Base-by-base conservation (phyloP, 2,888 invertebrate species). In the Acanthosepion pharaonis region DNA sequence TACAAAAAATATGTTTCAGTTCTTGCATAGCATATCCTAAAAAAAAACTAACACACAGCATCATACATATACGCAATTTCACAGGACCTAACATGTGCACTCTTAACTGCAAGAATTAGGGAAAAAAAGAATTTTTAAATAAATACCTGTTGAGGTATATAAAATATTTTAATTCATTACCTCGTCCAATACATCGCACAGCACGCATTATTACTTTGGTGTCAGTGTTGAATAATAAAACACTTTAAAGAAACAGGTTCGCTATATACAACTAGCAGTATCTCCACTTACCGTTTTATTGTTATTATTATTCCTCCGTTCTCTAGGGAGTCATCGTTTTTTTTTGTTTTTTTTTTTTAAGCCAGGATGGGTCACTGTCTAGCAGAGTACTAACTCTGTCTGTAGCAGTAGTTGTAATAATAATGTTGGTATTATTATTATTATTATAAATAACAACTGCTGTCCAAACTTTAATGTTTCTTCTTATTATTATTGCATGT, bases 321-420 rank as follows among this genome's bases (percentile, higher is more conserved):
- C n/a, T 15, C n/a, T 78, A 11, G 78, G 11, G 78, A 78, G 15
- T 33, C 78, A n/a, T 78, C 78, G 15, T 20, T 78, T 78, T n/a
- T 33, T n/a, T 20, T n/a, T 20, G 15, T 20, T 78, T 78, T n/a
- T 33, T n/a, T 20, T n/a, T 20, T 23, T 23, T 33, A 78, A 78
- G n/a, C 78, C 78, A 78, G 78, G 78, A 33, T n/a, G 78, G 78
- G 78, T 78, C 78, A 78, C 78, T 78, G 78, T 78, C 78, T 78
- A n/a, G n/a, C 28, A 28, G 42, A 42, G n/a, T 78, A 9, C 78
- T 78, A n/a, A 78, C n/a, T 78, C 78, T 78, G 9, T 23, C 28
- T 4, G 59, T 15, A 11, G 78, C 28, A 23, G 23, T 25, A 64
- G 64, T 64, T 78, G 78, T 78, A 33, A n/a, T n/a, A 15, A 78